These are phyloP conservation scores for Formica aserva DNA, from an alignment of 2,888 invertebrate genomes.

Conservation along the genomic window DNA sequence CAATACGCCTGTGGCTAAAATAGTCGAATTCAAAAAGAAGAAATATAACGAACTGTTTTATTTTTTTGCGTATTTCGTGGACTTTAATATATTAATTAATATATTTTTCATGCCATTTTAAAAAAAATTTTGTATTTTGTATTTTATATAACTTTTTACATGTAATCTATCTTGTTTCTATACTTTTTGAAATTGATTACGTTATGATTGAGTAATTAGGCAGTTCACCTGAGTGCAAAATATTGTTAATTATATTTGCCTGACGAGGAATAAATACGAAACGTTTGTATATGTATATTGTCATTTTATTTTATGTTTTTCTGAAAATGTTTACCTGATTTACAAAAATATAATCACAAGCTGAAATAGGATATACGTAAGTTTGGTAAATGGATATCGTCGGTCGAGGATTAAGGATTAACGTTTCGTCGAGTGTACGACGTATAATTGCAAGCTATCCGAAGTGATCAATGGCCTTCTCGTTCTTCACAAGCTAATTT, in stretches of 20 bases:
- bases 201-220: not conserved
- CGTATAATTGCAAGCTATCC: constrained; percentile 41
- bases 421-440: constrained; percentile 26
- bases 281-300: not conserved
- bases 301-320: not conserved
- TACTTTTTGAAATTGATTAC: not conserved
- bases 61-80: not conserved
- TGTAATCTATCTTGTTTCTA: not conserved
- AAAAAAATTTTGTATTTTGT: not conserved
- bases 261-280: not conserved
- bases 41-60: not conserved
- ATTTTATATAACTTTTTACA: not conserved
- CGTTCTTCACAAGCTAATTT: constrained; percentile 43
- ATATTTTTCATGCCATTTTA: not conserved
- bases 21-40: not conserved
- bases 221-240: not conserved
- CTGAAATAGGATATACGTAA: not conserved
- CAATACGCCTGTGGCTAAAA: not conserved
- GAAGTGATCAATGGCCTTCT: constrained; percentile 38
- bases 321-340: not conserved
- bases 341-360: not conserved
- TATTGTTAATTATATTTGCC: not conserved
- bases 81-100: too few relatives aligned
- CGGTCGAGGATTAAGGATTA: constrained; percentile 30
- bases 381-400: constrained; percentile 2